Evolutionary conservation across 2,888 invertebrate species (phyloP), one percentile per base, ranked within the genome.

Genomic region (Platycnemis pennipes): DNA sequence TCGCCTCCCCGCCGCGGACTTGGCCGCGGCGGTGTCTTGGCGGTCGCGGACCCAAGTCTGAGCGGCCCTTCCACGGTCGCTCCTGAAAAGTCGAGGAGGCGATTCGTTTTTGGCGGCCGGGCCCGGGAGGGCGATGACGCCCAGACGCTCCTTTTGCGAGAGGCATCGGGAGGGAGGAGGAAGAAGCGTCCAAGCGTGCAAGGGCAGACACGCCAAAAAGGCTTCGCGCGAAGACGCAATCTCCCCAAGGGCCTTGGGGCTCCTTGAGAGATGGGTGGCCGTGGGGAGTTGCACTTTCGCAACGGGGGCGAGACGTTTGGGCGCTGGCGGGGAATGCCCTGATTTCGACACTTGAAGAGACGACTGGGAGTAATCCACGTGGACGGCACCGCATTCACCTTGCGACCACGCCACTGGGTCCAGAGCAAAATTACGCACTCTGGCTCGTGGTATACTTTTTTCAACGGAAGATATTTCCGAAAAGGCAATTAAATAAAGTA

Each of bases 61-160:
- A 49, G 31, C 37, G 37, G 11, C 11, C 13, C 31, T 37, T 77
- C 77, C 77, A 77, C 77, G 77, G 77, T 77, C 77, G 16, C 31
- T 26, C 77, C 5, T 37, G 77, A 77, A 77, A 77, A 77, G 77
- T 77, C 77, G 16, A 77, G 77, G 77, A 37, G 77, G 16, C 77
- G 31, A 37, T 77, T 8, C 37, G 63, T n/a, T 77, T 77, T 77
- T 77, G 77, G 77, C 37, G 77, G 77, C 77, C 77, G 77, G 31
- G 77, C 77, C 77, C 31, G 31, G 31, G 77, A 77, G 77, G 77
- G 37, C 77, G 77, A 77, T 77, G 77, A 77, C 77, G 77, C 37
- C 77, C 77, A 77, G 77, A n/a, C 77, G 26, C 63, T 63, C 63
- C 63, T 63, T 63, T 63, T 26, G 7, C 19, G n/a, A n/a, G n/a